phyloP scores from a whole-genome alignment of 1,140 invertebrate species.

The Drosophila azteca region DNA sequence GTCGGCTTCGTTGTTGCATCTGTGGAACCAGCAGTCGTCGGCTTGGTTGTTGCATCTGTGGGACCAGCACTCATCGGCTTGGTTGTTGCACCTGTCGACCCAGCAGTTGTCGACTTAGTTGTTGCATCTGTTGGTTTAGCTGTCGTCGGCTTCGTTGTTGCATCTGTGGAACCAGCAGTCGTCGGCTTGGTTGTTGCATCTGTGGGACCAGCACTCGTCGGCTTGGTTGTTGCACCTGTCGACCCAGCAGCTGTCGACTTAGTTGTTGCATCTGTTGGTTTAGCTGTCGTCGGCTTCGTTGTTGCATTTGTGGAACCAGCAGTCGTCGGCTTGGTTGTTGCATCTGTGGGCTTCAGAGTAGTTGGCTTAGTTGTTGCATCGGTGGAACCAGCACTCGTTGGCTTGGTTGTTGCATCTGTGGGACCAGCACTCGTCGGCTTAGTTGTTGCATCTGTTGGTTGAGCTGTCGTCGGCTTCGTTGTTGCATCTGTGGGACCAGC shows the following conservation, averaged over 20 bases:
- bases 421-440: not conserved
- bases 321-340: slow-evolving; percentile 1
- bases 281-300: slow-evolving; percentile 5
- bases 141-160: not conserved
- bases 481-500: not conserved
- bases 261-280: slow-evolving; percentile 1
- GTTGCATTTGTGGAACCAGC: not conserved
- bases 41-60: no score
- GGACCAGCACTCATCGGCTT: not conserved
- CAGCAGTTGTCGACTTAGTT: not conserved
- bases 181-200: not conserved
- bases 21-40: not conserved
- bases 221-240: no score
- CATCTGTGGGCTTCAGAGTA: no score
- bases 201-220: not conserved
- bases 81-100: not conserved
- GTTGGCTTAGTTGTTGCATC: not conserved
- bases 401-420: not conserved
- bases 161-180: not conserved
- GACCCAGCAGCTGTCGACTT: not conserved
- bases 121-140: not conserved
- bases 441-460: not conserved
- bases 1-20: slow-evolving; percentile 5
- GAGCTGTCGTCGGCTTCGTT: not conserved
- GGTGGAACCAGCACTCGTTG: not conserved